Conservation (phyloP, 2,797 vertebrate genomes). For the Liparis tanakae region DNA sequence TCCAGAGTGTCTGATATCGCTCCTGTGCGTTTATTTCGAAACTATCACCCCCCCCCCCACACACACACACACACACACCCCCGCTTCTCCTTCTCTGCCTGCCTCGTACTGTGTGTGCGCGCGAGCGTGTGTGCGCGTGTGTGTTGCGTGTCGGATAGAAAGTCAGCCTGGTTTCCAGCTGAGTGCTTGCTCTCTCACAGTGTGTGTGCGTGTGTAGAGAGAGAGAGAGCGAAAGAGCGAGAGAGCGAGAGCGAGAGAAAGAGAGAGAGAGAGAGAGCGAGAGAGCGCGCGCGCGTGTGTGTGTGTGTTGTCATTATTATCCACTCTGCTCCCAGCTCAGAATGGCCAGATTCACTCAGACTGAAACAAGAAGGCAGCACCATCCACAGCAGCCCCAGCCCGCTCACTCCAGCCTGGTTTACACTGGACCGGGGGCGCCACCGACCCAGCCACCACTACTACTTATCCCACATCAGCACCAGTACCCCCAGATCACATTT, state of each 20-base stretch:
- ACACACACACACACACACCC: too few species aligned
- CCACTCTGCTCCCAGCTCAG: conserved; percentile 91
- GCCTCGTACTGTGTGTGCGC: conserved; percentile 50
- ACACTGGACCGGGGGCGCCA: conserved; percentile 88
- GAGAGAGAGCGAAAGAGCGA: too few species aligned
- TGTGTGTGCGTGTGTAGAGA: conserved; percentile 54
- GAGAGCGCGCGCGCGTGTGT: conserved; percentile 46
- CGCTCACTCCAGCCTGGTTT: conserved; percentile 88
- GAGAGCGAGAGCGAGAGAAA: too few species aligned
- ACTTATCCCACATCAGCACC: conserved; percentile 82
- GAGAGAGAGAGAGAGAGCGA: too few species aligned
- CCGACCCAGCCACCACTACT: conserved; percentile 82
- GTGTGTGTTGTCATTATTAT: conserved; percentile 88
- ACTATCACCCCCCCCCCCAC: conserved; percentile 41
- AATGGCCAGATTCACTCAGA: conserved; percentile 98
- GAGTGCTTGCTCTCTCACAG: conserved; percentile 85
- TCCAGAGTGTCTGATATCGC: conserved; percentile 73
- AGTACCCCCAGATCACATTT: conserved; percentile 83
- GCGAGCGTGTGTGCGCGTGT: not conserved
- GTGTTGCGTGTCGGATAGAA: conserved; percentile 81
- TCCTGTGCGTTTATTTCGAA: conserved; percentile 44
- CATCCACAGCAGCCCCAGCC: conserved; percentile 87
- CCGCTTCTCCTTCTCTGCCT: not conserved
- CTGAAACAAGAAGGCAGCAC: conserved; percentile 92
- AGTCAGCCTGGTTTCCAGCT: conserved; percentile 89